Base-by-base conservation (phyloP, 2,113 vertebrate species). In the Tachuris rubrigastra region DNA sequence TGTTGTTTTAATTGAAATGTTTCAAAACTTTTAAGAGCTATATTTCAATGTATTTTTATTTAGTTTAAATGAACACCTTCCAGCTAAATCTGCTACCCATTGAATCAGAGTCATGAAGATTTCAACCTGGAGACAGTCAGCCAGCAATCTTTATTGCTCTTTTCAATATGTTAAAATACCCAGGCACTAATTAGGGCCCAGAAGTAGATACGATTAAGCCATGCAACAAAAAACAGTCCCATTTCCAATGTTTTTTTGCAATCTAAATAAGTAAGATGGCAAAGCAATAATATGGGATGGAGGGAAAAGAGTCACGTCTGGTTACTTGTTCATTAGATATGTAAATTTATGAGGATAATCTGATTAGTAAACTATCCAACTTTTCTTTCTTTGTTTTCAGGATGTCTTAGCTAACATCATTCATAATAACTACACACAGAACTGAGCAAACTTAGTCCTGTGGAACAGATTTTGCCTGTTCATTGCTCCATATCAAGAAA, bases 301-400 rank as follows among this genome's bases (percentile, higher is more conserved):
- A 87, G 9, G 4, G 9, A 53, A 76, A 35, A 87, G 4, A 42
- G 16, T 35, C 0, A 2, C 2, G 1, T 35, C 16, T 30, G 24
- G 12, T 17, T 14, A 50, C 4, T 53, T 39, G 2, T 35, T 89
- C n/a, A 72, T 5, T 27, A 85, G 41, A 58, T 35, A 35, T 11
- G 4, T 1, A 89, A 59, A 66, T 33, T 41, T 49, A 5, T 2
- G 1, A 37, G 10, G 12, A 50, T 55, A 87, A 53, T 52, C 17
- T 53, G 30, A 39, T 39, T 63, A 72, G 9, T 65, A 55, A 81
- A 62, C 2, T 13, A 33, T 15, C 5, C 22, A 49, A 2, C 2
- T 72, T 59, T 87, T 47, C 41, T 68, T 67, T 52, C 3, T 66
- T 35, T 46, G 18, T 12, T 65, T 79, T 84, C 72, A 24, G 41